Base-by-base conservation (phyloP, 2,797 vertebrate species). In the Dermochelys coriacea region DNA sequence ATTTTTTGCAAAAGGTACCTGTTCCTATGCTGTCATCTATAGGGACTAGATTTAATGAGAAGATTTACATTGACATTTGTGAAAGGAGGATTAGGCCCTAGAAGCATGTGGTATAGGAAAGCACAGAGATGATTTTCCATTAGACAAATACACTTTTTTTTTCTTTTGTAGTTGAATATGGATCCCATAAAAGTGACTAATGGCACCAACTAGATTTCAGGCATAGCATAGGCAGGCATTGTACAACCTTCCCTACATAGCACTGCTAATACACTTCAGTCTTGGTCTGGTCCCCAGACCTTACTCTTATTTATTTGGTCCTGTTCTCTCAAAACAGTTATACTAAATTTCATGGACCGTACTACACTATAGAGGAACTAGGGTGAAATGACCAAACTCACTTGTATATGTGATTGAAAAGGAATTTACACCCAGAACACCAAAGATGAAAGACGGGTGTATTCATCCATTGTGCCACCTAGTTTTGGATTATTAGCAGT, bases 11-110 rank as follows among this genome's bases (percentile, higher is more conserved):
- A 74, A 12, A 25, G 57, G 47, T 29, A 27, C 25, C 59, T 21
- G 82, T 31, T 80, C n/a, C 71, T 80, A 68, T 49, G 78, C 2
- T 0, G 23, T 59, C n/a, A 34, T 61, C 54, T 71, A 18, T 45
- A 23, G 29, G 55, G 55, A 0, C 79, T 31, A 4, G 0, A 1
- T 37, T 6, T 55, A 25, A 21, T 2, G 1, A 25, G 12, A 71
- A 59, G 85, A 11, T 37, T 57, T n/a, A 52, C 16, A 31, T 11
- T 1, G 52, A 29, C 79, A 31, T 14, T 15, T 27, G 1, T 25
- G 45, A 10, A 6, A n/a, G 14, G 2, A 52, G 4, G 10, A 27
- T 49, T 6, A 75, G 7, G 4, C 50, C 27, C 23, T 41, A 74
- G 12, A 84, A 34, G 23, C 1, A 27, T 29, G 50, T 27, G 54